phyloP scores from a whole-genome alignment of 2,113 vertebrate genomes.

The Menura novaehollandiae region DNA sequence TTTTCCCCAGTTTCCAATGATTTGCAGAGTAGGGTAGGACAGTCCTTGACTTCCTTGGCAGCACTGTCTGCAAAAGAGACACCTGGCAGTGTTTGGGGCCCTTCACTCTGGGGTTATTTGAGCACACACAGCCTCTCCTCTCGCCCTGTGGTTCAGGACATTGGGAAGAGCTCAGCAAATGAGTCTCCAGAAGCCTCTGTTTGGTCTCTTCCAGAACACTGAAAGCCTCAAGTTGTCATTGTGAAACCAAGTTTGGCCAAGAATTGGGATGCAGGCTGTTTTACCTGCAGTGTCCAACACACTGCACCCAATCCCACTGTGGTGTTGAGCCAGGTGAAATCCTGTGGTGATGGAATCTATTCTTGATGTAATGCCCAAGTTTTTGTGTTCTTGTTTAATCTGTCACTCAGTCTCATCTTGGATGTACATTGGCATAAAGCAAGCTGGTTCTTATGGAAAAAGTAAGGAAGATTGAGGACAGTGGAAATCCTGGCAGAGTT shows the following conservation, averaged over 20 bases:
- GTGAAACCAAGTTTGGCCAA: neutral
- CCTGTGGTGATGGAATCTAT: neutral
- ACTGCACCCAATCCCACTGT: neutral
- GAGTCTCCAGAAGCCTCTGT: neutral
- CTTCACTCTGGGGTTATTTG: neutral
- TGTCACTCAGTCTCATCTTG: neutral
- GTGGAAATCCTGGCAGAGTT: neutral
- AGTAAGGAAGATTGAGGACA: neutral
- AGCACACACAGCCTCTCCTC: neutral
- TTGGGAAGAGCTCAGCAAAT: neutral
- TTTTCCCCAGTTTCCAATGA: neutral
- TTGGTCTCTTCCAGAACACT: neutral
- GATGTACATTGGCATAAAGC: neutral
- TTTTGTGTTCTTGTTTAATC: neutral
- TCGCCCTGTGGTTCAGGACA: neutral
- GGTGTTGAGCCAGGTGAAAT: neutral
- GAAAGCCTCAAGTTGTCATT: neutral
- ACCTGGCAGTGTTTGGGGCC: neutral
- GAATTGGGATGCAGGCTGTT: neutral
- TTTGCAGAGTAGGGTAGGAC: neutral
- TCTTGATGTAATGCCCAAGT: neutral
- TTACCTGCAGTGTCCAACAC: fast-evolving
- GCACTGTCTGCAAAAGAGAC: neutral
- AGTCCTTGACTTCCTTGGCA: neutral
- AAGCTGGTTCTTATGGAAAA: neutral